Evolutionary conservation across 2,888 invertebrate genomes (phyloP), one percentile per base, ranked within the genome.

Genomic region (Synergus japonicus): DNA sequence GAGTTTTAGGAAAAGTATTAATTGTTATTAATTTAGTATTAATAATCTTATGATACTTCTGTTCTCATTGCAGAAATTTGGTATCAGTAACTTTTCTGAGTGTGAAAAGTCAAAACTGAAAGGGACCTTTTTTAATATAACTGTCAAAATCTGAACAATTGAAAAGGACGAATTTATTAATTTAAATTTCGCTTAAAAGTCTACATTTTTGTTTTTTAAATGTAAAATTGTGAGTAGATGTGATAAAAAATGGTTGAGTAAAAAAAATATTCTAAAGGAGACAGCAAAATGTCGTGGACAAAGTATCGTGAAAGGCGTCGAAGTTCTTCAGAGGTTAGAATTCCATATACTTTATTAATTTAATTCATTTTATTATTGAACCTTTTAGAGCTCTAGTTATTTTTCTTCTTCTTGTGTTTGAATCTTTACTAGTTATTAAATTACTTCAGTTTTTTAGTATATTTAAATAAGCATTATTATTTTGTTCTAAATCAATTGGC

Each of bases 311-410:
- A 73, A 29, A 73, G 73, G 37, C 73, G 54, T 73, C 73, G 15
- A 54, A 73, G 73, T 73, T 58, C 58, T 18, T 58, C 73, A 58
- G 73, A 73, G 73, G 73, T 73, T 73, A 73, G 73, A 12, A 54
- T 54, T 54, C 49, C 29, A 69, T 15, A 3, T 65, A 65, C 41
- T 43, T 12, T 66, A 43, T 18, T 18, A 18, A 41, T 10, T 37
- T 15, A 15, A 29, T 44, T 49, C 46, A 22, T 12, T 43, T 29
- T 13, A 44, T 22, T 22, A 64, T 13, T 13, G 18, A 18, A 37
- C 4, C 37, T 66, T 66, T 44, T 0, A 58, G 18, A 58, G 0
- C 1, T 66, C 7, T 12, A 9, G 12, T 41, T 41, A 37, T n/a
- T 41, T 41, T 8, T 29, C n/a, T 65, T 12, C 8, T n/a, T 65